Evolutionary conservation across 2,888 invertebrate species (phyloP), one percentile per base, ranked within the genome.

Genomic region (Lasioglossum vierecki): DNA sequence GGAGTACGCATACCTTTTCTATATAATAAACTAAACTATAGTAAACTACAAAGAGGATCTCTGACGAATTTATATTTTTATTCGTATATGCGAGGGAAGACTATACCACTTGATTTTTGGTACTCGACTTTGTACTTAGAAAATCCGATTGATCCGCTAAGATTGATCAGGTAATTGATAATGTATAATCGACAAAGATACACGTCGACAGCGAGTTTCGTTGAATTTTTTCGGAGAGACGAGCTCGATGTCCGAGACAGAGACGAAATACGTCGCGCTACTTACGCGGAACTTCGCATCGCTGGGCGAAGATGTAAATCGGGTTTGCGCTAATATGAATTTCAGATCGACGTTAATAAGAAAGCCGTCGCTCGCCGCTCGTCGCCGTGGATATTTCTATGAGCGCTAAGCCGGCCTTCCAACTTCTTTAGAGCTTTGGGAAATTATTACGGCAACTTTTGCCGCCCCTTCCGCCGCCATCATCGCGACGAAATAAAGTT

Each of bases 291-390:
- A 85, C 57, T 85, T 77, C 15, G 74, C 74, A 35, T 84, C 76
- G 76, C 39, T 57, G 63, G 35, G 72, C 39, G 53, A 71, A 84
- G 74, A 85, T 85, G 85, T 84, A 84, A 85, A 84, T 85, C 85
- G 83, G 76, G 39, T 49, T 13, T 18, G 75, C 30, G 63, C 80
- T 85, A 78, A 85, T 85, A 85, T 85, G 85, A 85, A 85, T 85
- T 85, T 85, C 85, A 85, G 77, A 85, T 85, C 85, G 76, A 84
- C 85, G 85, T 85, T 85, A 85, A 84, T 85, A 85, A 85, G 85
- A 76, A 74, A 85, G 73, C 53, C 63, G 74, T 41, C 53, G 49
- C 53, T 39, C 26, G 39, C 44, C 26, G 30, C 44, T 30, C 79
- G 71, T 26, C 68, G 44, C 26, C 74, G 76, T 80, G 85, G 85